These are phyloP conservation scores for Phylloscopus trochilus DNA, from an alignment of 2,113 vertebrate species.

Conservation along the genomic window DNA sequence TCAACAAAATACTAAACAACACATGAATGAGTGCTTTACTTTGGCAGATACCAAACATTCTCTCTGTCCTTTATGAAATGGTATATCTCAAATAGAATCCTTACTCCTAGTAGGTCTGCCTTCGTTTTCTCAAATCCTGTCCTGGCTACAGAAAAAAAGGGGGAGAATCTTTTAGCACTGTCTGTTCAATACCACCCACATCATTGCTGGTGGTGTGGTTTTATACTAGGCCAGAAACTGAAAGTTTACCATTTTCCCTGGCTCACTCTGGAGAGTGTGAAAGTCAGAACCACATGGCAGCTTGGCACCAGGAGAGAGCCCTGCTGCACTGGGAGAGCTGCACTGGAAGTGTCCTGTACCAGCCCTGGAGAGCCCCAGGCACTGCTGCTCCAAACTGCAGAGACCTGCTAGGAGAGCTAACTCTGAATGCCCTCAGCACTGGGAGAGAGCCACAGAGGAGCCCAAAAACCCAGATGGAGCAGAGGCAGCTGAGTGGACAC, in stretches of 20 bases:
- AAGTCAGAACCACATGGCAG: no score
- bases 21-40: neutral
- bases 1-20: neutral
- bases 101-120: neutral
- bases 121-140: neutral
- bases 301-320: neutral
- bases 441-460: neutral
- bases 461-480: neutral
- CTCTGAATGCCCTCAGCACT: rapidly evolving
- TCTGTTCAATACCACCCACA: neutral
- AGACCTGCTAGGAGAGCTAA: neutral
- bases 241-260: neutral
- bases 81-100: neutral
- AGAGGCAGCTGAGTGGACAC: neutral
- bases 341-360: neutral
- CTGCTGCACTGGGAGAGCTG: neutral
- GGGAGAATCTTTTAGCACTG: neutral
- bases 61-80: neutral
- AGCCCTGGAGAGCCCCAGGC: neutral
- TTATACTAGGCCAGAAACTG: neutral
- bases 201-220: neutral
- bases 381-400: neutral
- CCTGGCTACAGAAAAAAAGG: neutral
- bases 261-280: neutral
- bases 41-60: neutral